These are phyloP conservation scores for Tiliacea aurago DNA, from an alignment of 2,888 invertebrate genomes.

Conservation along the genomic window DNA sequence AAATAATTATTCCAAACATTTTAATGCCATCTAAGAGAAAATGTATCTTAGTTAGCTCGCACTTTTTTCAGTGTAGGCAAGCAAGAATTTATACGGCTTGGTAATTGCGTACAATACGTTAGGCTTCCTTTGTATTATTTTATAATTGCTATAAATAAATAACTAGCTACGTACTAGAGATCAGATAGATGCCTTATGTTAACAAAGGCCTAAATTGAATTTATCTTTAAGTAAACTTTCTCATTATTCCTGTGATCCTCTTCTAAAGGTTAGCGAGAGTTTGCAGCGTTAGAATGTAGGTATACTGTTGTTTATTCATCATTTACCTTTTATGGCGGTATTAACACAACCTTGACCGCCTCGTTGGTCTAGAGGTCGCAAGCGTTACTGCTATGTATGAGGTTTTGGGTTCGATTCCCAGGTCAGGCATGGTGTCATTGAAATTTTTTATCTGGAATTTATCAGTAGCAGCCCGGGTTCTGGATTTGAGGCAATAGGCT, in stretches of 20 bases:
- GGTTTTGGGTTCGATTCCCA: not conserved
- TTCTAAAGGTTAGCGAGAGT: not conserved
- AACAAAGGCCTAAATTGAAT: constrained; percentile 9
- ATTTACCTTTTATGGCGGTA: not conserved
- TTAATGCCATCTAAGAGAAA: too few species aligned
- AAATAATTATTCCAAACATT: too few species aligned
- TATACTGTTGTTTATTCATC: not conserved
- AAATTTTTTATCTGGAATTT: not conserved
- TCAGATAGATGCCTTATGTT: not conserved
- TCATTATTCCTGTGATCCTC: not conserved
- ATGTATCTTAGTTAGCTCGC: too few species aligned
- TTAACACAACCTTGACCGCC: not conserved
- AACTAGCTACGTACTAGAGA: not conserved
- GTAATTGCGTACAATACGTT: not conserved
- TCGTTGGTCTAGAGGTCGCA: not conserved
- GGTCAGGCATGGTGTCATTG: not conserved
- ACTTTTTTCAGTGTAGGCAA: too few species aligned
- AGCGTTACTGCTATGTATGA: not conserved
- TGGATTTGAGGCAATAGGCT: not conserved
- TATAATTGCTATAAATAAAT: not conserved
- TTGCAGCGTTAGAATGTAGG: not conserved
- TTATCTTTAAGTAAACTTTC: not conserved
- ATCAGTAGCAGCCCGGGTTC: not conserved
- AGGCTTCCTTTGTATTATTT: not conserved
- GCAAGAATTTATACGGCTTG: not conserved